Conservation (phyloP, 2,888 invertebrate genomes). For the Watsonalla cultraria region DNA sequence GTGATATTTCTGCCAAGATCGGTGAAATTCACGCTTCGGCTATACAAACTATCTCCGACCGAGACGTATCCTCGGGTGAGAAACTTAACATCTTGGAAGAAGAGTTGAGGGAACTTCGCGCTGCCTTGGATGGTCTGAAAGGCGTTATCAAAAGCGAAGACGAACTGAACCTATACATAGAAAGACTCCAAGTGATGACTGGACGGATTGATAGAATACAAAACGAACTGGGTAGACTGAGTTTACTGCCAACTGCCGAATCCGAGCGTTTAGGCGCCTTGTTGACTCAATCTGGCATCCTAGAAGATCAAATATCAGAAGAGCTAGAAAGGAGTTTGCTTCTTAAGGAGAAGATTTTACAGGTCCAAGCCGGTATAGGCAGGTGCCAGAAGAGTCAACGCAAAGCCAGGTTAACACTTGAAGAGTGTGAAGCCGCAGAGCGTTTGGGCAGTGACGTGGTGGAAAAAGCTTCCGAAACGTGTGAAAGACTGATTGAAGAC, state of each 20-base stretch:
- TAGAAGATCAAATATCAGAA: slow-evolving; percentile 86
- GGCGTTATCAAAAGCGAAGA: slow-evolving; percentile 91
- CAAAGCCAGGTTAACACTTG: slow-evolving; percentile 80
- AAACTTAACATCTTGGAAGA: slow-evolving; percentile 86
- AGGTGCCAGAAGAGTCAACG: slow-evolving; percentile 84
- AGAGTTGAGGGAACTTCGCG: slow-evolving; percentile 86
- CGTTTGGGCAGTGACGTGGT: slow-evolving; percentile 87
- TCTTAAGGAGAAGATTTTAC: slow-evolving; percentile 85
- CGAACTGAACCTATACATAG: slow-evolving; percentile 88
- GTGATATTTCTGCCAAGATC: slow-evolving; percentile 80
- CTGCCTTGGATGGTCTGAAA: slow-evolving; percentile 83
- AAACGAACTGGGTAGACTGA: slow-evolving; percentile 87
- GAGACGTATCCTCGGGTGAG: slow-evolving; percentile 85
- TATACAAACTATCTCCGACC: slow-evolving; percentile 84
- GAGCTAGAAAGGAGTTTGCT: slow-evolving; percentile 87
- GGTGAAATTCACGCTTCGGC: slow-evolving; percentile 82
- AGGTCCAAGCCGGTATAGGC: slow-evolving; percentile 84
- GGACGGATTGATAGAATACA: slow-evolving; percentile 87
- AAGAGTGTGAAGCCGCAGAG: slow-evolving; percentile 86
- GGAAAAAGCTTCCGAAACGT: slow-evolving; percentile 86
- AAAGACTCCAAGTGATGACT: slow-evolving; percentile 87
- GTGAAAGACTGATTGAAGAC: slow-evolving; percentile 84
- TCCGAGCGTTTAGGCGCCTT: slow-evolving; percentile 88
- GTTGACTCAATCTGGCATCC: slow-evolving; percentile 82
- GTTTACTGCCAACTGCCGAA: slow-evolving; percentile 84